Evolutionary conservation across 2,888 invertebrate species (phyloP).

Genomic region (Nasonovia ribisnigri): DNA sequence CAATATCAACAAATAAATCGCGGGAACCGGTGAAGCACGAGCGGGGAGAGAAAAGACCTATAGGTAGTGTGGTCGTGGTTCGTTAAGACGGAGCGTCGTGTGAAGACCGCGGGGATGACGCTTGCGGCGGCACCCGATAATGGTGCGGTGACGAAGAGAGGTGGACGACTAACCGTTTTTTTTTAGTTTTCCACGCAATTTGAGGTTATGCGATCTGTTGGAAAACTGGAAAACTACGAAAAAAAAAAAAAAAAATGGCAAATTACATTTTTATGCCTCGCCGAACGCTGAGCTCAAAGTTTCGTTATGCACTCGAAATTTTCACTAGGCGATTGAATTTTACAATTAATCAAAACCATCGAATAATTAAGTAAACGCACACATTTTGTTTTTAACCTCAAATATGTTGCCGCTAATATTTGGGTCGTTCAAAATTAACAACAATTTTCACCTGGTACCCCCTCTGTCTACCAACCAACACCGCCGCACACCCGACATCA

Average conservation of each 20-base stretch:
- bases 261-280: no score
- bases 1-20: conserved; percentile 47
- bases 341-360: not conserved
- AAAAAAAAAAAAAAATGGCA: no score
- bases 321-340: not conserved
- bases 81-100: not conserved
- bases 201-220: not conserved
- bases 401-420: not conserved
- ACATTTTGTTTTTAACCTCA: conserved; percentile 20
- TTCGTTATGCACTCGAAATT: not conserved
- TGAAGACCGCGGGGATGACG: not conserved
- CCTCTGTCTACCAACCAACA: no score
- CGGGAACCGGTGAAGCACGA: conserved; percentile 34
- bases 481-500: no score
- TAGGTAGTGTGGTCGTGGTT: not conserved
- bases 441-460: no score
- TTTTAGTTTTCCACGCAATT: not conserved
- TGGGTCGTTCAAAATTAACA: not conserved
- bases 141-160: no score
- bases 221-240: no score
- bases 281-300: not conserved
- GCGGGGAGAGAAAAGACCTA: not conserved
- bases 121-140: not conserved
- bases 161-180: conserved; percentile 11
- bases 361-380: not conserved